Evolutionary conservation across 2,113 vertebrate genomes (phyloP).

Genomic region (Dipodomys merriami): DNA sequence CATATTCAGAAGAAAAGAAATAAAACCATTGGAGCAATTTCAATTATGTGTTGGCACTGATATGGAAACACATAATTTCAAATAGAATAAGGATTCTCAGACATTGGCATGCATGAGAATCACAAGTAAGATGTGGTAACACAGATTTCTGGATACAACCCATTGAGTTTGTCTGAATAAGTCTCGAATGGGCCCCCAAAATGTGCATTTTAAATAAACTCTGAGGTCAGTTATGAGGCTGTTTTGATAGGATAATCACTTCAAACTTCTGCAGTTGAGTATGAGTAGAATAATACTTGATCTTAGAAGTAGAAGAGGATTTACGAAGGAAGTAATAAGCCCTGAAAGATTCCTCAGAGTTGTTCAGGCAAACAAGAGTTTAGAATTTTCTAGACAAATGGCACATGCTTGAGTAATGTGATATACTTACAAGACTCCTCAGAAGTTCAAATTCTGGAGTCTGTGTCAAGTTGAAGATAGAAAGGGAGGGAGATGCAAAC

Average conservation of each 20-base stretch:
- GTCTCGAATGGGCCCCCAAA: background rate
- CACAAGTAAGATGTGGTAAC: background rate
- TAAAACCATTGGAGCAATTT: background rate
- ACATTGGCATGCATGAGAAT: background rate
- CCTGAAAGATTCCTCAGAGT: background rate
- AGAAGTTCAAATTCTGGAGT: background rate
- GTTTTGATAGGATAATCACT: background rate
- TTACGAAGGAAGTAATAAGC: background rate
- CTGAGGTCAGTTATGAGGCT: background rate
- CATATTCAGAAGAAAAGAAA: background rate
- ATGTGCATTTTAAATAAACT: background rate
- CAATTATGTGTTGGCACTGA: background rate
- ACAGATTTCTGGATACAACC: background rate
- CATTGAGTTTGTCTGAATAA: background rate
- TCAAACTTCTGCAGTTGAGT: background rate
- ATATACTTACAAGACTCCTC: background rate
- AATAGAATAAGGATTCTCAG: background rate
- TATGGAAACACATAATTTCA: background rate
- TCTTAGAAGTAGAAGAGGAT: background rate
- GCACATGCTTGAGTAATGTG: background rate
- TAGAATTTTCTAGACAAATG: background rate
- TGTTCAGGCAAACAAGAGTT: background rate
- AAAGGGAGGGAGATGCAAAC: background rate
- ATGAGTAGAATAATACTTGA: background rate
- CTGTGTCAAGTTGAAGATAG: background rate